Conservation (phyloP, 2,797 vertebrate species). For the Chromobotia macracanthus region DNA sequence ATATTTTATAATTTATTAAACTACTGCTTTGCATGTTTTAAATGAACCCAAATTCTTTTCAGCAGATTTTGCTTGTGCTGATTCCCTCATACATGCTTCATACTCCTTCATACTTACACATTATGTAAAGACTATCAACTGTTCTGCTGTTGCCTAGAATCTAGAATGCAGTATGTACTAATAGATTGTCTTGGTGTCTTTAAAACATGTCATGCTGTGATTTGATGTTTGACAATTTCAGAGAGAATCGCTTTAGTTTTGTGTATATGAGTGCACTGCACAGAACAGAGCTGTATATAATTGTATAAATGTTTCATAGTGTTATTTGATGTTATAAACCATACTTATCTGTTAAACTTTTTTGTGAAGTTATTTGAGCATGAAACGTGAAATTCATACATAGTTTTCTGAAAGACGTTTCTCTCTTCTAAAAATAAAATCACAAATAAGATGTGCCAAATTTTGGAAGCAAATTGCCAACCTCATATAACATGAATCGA, state of each 20-base stretch:
- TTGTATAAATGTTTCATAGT: conserved; percentile 47
- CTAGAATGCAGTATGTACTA: not conserved
- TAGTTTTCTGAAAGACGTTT: not conserved
- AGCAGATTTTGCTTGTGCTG: not conserved
- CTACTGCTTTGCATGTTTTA: not conserved
- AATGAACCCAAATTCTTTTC: not conserved
- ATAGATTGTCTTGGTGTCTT: conserved; percentile 9
- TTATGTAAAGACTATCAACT: not conserved
- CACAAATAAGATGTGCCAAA: not conserved
- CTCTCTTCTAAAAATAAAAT: not conserved
- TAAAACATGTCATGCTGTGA: conserved; percentile 11
- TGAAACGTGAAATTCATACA: not conserved
- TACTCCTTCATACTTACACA: not conserved
- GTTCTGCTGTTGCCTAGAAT: conserved; percentile 1
- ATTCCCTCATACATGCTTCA: not conserved
- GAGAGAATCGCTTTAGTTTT: conserved; percentile 2
- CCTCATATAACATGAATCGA: too few species aligned
- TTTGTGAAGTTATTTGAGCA: not conserved
- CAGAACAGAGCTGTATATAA: conserved; percentile 49
- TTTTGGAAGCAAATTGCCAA: too few species aligned
- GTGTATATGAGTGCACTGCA: conserved; percentile 32
- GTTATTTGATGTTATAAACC: conserved; percentile 26
- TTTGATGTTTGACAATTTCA: conserved; percentile 2
- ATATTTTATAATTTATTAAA: not conserved
- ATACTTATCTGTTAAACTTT: conserved; percentile 17